Percentiles rank a stretch among this genome's conserved stretches.
These are phyloP conservation scores for Pogonomyrmex barbatus DNA, from an alignment of 1,140 invertebrate species.

Conservation along the genomic window DNA sequence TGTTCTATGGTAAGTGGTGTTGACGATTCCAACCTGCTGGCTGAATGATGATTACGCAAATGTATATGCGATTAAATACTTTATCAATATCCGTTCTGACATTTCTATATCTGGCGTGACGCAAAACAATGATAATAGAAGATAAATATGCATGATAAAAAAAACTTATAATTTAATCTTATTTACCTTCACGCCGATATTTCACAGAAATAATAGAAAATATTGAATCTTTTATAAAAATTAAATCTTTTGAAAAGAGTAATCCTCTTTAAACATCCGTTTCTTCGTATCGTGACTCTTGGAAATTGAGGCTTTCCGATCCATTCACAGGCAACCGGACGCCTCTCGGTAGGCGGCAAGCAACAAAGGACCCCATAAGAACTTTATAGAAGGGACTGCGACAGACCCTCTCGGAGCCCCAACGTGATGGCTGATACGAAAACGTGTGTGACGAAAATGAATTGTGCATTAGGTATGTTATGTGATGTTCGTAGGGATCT, in stretches of 20 bases:
- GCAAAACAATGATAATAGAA: not conserved
- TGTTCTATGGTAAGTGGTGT: not conserved
- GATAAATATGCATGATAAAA: not conserved
- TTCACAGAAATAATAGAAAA: not conserved
- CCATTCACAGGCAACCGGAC: conserved; percentile 29
- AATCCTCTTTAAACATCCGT: not conserved
- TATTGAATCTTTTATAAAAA: not conserved
- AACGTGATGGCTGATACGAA: conserved; percentile 42
- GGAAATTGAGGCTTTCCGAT: conserved; percentile 48
- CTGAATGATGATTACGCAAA: not conserved
- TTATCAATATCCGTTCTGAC: not conserved
- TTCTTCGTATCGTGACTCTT: conserved; percentile 32
- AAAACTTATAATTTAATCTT: not conserved
- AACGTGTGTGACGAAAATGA: conserved; percentile 36
- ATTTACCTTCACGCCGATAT: not conserved
- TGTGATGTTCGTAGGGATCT: not conserved
- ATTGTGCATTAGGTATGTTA: not conserved
- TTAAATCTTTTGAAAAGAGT: not conserved
- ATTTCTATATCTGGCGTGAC: not conserved
- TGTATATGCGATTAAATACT: not conserved
- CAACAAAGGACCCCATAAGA: conserved; percentile 60
- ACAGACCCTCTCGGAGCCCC: conserved; percentile 38
- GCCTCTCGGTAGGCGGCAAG: conserved; percentile 38
- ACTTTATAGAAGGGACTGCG: conserved; percentile 35
- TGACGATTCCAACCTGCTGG: not conserved